phyloP scores from a whole-genome alignment of 2,888 invertebrate genomes.

The Anodontia alba region DNA sequence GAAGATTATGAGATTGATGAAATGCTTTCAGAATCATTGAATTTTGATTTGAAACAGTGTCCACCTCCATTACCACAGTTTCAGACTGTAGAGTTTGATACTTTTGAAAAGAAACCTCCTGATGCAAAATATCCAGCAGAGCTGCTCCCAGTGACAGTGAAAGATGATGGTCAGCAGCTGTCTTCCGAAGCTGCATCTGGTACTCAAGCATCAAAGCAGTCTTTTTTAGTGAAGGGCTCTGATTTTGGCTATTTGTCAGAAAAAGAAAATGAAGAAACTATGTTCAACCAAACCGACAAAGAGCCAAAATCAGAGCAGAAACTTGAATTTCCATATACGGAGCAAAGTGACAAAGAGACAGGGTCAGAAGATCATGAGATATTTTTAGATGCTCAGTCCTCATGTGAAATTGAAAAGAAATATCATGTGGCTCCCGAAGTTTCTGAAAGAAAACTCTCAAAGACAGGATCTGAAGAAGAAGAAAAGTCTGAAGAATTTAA shows the following conservation, averaged over 20 bases:
- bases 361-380: not conserved
- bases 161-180: too few species aligned
- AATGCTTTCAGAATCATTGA: too few species aligned
- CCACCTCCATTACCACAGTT: not conserved
- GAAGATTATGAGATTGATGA: not conserved
- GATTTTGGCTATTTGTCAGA: conserved; percentile 59
- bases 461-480: not conserved
- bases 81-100: not conserved
- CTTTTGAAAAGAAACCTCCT: not conserved
- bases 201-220: not conserved
- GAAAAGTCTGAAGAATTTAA: conserved; percentile 3
- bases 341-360: not conserved
- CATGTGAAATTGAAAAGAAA: not conserved
- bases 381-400: not conserved
- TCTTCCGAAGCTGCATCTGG: conserved; percentile 2
- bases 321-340: not conserved
- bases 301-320: conserved; percentile 54
- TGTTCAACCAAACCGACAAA: conserved; percentile 41
- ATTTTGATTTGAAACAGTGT: not conserved
- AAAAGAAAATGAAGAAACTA: conserved; percentile 29
- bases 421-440: not conserved
- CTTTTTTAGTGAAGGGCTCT: conserved; percentile 66
- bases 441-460: conserved; percentile 1
- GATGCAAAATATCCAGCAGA: too few species aligned
- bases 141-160: too few species aligned